These are phyloP conservation scores for Baronia brevicornis DNA, from an alignment of 2,888 invertebrate genomes.

Conservation along the genomic window DNA sequence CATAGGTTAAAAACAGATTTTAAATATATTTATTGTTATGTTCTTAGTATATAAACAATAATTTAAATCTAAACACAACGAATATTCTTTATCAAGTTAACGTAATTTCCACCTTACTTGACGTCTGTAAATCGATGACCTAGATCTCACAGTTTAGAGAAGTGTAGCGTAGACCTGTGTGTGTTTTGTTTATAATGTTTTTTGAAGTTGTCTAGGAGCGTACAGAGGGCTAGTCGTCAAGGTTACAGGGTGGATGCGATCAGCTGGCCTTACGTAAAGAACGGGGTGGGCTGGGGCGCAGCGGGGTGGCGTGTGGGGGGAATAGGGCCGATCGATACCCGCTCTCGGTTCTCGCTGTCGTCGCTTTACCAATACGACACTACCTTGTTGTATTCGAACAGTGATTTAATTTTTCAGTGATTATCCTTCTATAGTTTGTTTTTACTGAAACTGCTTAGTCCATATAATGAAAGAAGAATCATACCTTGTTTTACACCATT, in stretches of 20 bases:
- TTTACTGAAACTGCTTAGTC: too few species aligned
- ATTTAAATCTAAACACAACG: too few species aligned
- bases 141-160: too few species aligned
- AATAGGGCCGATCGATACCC: slow-evolving; percentile 69
- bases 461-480: too few species aligned
- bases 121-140: too few species aligned
- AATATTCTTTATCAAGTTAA: too few species aligned
- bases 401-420: slow-evolving; percentile 20
- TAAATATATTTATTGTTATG: too few species aligned
- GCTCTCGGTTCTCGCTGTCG: slow-evolving; percentile 59
- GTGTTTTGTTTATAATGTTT: slow-evolving; percentile 25
- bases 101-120: too few species aligned
- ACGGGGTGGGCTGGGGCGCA: slow-evolving; percentile 35
- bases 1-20: too few species aligned
- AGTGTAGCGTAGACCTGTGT: too few species aligned
- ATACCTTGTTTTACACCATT: too few species aligned
- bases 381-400: slow-evolving; percentile 43
- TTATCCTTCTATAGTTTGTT: slow-evolving; percentile 4
- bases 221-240: slow-evolving; percentile 62
- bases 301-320: slow-evolving; percentile 32
- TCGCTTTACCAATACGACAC: slow-evolving; percentile 33
- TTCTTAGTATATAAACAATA: too few species aligned
- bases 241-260: slow-evolving; percentile 71
- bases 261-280: slow-evolving; percentile 73
- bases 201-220: slow-evolving; percentile 30